A percentile compares a stretch with the other conserved stretches of the same genome.
Conservation (phyloP, 2,113 vertebrate genomes). For the Gymnorhina tibicen region DNA sequence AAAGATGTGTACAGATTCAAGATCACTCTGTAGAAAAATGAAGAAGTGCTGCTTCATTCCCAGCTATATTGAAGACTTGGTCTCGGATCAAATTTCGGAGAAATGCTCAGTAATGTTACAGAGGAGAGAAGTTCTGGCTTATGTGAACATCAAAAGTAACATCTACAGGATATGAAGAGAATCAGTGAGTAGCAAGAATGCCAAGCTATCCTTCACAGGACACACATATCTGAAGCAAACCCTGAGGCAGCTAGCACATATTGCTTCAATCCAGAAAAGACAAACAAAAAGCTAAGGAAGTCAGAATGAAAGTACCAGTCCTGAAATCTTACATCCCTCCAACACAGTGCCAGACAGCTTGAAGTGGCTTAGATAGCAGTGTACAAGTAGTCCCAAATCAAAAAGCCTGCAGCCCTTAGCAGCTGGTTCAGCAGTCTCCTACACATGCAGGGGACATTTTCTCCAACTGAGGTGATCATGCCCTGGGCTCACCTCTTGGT, state of each 20-base stretch:
- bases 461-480: accelerated
- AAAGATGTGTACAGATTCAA: not conserved
- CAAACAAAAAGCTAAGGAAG: not conserved
- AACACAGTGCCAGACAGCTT: not conserved
- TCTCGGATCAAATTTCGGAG: not conserved
- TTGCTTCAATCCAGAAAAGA: not conserved
- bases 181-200: not conserved
- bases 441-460: accelerated
- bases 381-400: not conserved
- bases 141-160: not conserved
- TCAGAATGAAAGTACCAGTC: not conserved
- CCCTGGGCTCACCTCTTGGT: accelerated
- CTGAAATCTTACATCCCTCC: not conserved
- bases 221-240: not conserved
- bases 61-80: not conserved
- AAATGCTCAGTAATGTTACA: not conserved
- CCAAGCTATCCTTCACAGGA: not conserved
- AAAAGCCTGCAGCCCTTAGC: not conserved
- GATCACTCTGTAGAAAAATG: not conserved
- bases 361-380: not conserved
- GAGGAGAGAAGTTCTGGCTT: not conserved
- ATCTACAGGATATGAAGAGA: not conserved
- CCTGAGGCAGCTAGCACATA: not conserved
- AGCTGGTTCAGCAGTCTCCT: not conserved
- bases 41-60: not conserved